Evolutionary conservation across 2,113 vertebrate genomes (phyloP).

Genomic region (Syngnathoides biaculeatus): DNA sequence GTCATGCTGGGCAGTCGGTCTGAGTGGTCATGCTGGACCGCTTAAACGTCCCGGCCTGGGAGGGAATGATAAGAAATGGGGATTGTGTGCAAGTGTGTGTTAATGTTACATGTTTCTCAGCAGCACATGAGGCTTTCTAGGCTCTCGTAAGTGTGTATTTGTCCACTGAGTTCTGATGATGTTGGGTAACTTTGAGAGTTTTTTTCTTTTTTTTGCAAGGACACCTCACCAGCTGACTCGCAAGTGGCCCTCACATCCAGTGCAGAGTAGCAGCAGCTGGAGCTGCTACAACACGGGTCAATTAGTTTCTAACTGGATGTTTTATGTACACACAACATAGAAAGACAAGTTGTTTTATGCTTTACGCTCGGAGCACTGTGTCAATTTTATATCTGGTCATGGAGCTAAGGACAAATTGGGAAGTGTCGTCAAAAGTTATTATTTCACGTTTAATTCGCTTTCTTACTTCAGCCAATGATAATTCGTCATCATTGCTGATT

Average conservation of each 20-base stretch:
- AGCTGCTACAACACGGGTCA: constrained; percentile 52
- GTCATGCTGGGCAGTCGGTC: constrained; percentile 53
- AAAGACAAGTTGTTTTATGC: constrained; percentile 6
- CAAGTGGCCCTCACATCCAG: constrained; percentile 45
- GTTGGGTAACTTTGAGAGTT: constrained; percentile 41
- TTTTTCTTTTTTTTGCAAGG: constrained; percentile 11
- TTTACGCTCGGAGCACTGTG: constrained; percentile 15
- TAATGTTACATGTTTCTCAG: constrained; percentile 38
- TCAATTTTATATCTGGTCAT: constrained; percentile 41
- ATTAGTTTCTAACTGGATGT: constrained; percentile 47
- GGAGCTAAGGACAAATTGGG: constrained; percentile 26
- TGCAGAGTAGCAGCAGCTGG: constrained; percentile 43
- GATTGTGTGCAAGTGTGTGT: constrained; percentile 21
- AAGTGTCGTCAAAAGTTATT: constrained; percentile 18
- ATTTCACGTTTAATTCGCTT: constrained; percentile 4
- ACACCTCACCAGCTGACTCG: constrained; percentile 49
- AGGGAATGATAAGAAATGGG: constrained; percentile 63
- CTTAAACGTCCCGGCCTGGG: constrained; percentile 62
- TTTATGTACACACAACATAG: constrained; percentile 26
- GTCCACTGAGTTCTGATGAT: constrained; percentile 43
- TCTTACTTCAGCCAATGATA: not conserved
- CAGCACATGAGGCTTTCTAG: constrained; percentile 20
- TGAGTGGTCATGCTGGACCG: constrained; percentile 55
- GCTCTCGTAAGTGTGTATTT: constrained; percentile 24
- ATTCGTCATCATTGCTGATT: not conserved